Percentiles rank a stretch among this genome's conserved stretches.
Evolutionary conservation across 2,113 vertebrate species (phyloP).

Genomic region (Lethenteron reissneri): DNA sequence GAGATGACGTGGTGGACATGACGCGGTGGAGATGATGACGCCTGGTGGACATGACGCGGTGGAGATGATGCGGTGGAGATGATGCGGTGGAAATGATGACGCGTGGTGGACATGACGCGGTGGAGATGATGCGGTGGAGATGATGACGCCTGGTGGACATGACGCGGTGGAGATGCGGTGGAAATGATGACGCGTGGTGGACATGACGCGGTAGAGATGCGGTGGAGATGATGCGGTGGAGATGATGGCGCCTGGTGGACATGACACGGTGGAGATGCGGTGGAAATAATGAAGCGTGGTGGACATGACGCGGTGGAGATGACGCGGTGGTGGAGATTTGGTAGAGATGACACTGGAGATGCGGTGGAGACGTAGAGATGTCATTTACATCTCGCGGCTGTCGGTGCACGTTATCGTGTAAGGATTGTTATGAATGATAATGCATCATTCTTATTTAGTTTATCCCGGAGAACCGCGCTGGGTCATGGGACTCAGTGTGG

Average conservation of each 20-base stretch:
- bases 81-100: too few species aligned
- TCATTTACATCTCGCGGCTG: neutral
- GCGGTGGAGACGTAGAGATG: neutral
- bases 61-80: neutral
- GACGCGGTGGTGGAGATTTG: neutral
- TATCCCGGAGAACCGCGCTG: too few species aligned
- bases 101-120: too few species aligned
- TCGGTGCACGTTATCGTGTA: neutral
- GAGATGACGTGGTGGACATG: too few species aligned
- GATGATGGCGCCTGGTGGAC: neutral
- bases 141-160: neutral
- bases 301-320: neutral
- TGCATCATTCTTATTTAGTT: too few species aligned
- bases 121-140: neutral
- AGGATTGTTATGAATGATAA: too few species aligned
- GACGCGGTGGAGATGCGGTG: neutral
- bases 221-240: neutral
- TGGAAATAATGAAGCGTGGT: neutral
- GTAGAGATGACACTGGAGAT: too few species aligned
- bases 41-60: neutral
- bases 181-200: neutral
- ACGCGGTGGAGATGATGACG: neutral
- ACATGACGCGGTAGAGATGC: too few species aligned
- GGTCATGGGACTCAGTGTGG: too few species aligned
- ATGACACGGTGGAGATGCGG: neutral